A percentile compares a stretch with the other conserved stretches of the same genome.
These are phyloP conservation scores for Burhinus oedicnemus DNA, from an alignment of 2,113 vertebrate genomes.

Conservation along the genomic window DNA sequence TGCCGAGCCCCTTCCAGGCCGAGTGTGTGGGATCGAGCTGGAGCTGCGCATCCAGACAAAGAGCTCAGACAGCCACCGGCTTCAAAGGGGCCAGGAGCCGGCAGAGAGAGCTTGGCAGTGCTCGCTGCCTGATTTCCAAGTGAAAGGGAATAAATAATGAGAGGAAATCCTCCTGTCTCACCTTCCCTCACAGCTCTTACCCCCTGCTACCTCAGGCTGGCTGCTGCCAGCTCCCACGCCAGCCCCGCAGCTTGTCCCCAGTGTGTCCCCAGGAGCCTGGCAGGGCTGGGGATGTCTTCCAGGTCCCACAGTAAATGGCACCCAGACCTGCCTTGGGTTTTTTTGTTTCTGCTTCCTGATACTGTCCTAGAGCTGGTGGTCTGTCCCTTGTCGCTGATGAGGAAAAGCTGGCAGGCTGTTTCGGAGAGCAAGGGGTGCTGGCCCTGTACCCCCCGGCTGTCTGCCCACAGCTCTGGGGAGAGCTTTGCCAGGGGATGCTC, in stretches of 20 bases:
- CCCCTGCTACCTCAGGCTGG: background rate
- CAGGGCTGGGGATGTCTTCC: background rate
- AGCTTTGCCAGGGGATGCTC: background rate
- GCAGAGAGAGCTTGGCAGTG: constrained; percentile 34
- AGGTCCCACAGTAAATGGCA: background rate
- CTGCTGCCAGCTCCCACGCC: background rate
- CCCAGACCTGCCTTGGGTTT: background rate
- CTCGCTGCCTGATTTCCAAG: constrained; percentile 1
- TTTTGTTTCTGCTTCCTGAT: background rate
- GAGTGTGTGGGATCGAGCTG: accelerated
- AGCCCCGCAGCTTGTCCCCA: background rate
- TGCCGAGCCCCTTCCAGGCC: background rate
- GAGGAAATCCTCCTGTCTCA: constrained; percentile 55
- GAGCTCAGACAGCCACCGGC: background rate
- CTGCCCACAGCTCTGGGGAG: background rate
- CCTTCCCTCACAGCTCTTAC: background rate
- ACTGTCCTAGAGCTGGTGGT: background rate
- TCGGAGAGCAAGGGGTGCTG: background rate
- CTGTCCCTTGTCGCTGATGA: background rate
- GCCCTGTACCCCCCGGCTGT: background rate
- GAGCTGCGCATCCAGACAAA: background rate
- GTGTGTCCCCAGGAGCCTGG: accelerated
- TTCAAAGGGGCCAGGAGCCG: constrained; percentile 24
- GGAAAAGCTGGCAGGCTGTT: background rate
- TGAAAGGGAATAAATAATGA: constrained; percentile 62